phyloP scores from a whole-genome alignment of 2,888 invertebrate genomes.

The Cephonodes hylas region DNA sequence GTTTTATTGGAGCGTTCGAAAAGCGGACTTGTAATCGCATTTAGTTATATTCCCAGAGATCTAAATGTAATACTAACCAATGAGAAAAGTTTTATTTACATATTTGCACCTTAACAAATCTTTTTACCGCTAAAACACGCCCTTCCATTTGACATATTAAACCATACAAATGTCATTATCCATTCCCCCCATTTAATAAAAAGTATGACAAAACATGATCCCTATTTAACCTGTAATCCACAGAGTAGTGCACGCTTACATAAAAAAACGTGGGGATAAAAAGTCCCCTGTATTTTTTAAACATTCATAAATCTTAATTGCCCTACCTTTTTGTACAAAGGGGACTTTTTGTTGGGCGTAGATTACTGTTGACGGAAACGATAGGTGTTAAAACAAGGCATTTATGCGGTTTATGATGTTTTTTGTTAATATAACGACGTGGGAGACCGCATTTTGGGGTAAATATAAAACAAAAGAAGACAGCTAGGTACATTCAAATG shows the following conservation, averaged over 20 bases:
- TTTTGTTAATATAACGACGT: conserved; percentile 36
- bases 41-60: too few relatives aligned
- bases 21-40: too few relatives aligned
- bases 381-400: conserved; percentile 39
- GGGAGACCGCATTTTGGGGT: conserved; percentile 29
- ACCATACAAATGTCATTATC: background rate
- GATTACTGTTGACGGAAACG: conserved; percentile 47
- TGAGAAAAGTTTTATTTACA: too few relatives aligned
- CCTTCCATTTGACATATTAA: background rate
- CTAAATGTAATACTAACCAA: too few relatives aligned
- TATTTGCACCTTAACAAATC: too few relatives aligned
- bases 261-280: conserved; percentile 36
- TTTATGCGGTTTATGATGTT: conserved; percentile 27
- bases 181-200: background rate
- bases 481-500: too few relatives aligned
- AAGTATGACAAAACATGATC: conserved; percentile 10
- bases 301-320: conserved; percentile 39
- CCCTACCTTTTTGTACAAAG: conserved; percentile 40
- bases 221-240: conserved; percentile 7
- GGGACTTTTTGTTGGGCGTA: conserved; percentile 47
- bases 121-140: too few relatives aligned
- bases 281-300: conserved; percentile 50
- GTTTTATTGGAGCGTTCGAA: too few relatives aligned
- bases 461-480: background rate
- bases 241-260: conserved; percentile 21